Conservation (phyloP, 2,888 invertebrate species). For the Teleogryllus oceanicus region DNA sequence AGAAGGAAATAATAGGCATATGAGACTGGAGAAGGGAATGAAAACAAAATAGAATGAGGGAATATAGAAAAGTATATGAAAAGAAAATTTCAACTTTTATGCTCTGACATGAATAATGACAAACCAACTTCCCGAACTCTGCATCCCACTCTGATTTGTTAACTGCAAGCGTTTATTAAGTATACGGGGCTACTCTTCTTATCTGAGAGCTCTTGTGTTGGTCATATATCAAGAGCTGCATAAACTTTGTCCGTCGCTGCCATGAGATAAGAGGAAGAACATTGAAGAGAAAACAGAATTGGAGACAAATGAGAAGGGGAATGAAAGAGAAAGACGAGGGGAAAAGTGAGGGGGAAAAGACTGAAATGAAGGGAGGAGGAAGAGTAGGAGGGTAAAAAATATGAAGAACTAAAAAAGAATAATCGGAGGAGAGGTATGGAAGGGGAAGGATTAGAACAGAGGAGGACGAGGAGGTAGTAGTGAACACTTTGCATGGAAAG, state of each 20-base stretch:
- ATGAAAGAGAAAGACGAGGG: background rate
- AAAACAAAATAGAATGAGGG: background rate
- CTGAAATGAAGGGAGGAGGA: background rate
- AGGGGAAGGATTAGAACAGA: background rate
- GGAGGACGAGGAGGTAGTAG: background rate
- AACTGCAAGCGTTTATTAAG: too few relatives aligned
- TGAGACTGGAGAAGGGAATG: background rate
- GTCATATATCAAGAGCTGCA: too few relatives aligned
- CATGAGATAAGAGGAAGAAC: too few relatives aligned
- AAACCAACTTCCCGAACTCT: too few relatives aligned
- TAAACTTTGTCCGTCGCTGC: too few relatives aligned
- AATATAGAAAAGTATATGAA: background rate
- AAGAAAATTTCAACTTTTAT: background rate
- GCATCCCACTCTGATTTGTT: too few relatives aligned
- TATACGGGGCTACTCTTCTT: too few relatives aligned
- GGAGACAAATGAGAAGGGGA: background rate
- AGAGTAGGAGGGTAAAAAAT: background rate
- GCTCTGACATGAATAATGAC: too few relatives aligned
- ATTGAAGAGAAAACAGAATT: background rate
- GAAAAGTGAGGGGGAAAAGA: background rate
- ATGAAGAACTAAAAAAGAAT: background rate
- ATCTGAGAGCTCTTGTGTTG: too few relatives aligned
- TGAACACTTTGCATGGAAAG: background rate
- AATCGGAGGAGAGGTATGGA: background rate
- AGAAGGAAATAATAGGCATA: too few relatives aligned